Conservation (phyloP, 2,113 vertebrate species). For the Lamprotornis superbus region DNA sequence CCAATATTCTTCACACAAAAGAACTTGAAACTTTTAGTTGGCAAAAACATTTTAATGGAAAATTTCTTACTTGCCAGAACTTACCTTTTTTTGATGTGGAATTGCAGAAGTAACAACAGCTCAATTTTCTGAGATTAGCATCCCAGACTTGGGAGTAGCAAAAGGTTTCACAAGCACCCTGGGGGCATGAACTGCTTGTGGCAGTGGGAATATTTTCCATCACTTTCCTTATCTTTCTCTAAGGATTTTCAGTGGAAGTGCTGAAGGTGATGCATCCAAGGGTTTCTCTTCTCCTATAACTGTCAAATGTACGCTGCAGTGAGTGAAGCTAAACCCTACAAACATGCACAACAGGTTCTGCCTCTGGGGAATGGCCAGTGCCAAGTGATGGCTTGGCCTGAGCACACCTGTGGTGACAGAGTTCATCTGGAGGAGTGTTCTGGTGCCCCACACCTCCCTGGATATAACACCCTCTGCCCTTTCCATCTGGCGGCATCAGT, state of each 20-base stretch:
- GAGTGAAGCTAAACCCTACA: not conserved
- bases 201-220: not conserved
- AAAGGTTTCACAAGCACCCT: not conserved
- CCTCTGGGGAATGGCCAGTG: not conserved
- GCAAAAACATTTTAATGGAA: not conserved
- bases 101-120: not conserved
- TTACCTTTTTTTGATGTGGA: not conserved
- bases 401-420: conserved; percentile 3
- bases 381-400: not conserved
- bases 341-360: not conserved
- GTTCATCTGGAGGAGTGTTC: not conserved
- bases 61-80: not conserved
- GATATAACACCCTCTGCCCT: not conserved
- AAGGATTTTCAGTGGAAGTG: not conserved
- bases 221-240: not conserved
- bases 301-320: accelerated
- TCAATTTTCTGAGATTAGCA: not conserved
- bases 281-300: not conserved
- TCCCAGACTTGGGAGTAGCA: not conserved
- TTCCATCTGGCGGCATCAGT: not conserved
- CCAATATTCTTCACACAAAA: not conserved
- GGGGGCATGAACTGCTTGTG: not conserved
- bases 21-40: not conserved
- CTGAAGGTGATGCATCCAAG: not conserved
- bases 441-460: not conserved